These are phyloP conservation scores for Acipenser ruthenus DNA, from an alignment of 2,797 vertebrate genomes.

Conservation along the genomic window DNA sequence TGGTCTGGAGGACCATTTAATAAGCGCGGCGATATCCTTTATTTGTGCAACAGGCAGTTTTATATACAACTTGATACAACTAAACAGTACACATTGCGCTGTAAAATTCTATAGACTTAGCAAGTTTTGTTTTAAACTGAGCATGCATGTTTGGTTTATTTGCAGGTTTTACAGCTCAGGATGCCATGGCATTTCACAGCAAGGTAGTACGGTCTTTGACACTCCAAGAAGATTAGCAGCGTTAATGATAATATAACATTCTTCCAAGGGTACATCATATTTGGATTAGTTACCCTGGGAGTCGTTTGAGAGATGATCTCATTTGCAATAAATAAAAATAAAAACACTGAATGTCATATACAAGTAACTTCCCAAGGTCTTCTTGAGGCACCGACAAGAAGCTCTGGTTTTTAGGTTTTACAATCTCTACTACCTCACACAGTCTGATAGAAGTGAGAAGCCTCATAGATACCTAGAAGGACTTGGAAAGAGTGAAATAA, in stretches of 20 bases:
- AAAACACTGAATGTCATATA: background rate
- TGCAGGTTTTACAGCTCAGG: background rate
- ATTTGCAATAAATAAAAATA: background rate
- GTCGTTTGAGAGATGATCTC: background rate
- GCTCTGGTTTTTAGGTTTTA: background rate
- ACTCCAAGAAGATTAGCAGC: background rate
- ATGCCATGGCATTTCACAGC: background rate
- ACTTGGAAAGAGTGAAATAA: no score
- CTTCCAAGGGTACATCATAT: background rate
- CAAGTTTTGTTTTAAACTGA: background rate
- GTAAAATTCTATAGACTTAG: background rate
- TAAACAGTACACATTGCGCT: no score
- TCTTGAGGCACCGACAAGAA: background rate
- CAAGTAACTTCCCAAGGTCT: constrained; percentile 1
- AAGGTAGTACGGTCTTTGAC: background rate
- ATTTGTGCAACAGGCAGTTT: no score
- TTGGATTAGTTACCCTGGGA: background rate
- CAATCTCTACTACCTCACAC: background rate
- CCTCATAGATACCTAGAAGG: background rate
- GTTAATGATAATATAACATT: background rate
- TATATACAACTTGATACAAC: no score
- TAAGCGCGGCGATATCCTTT: no score
- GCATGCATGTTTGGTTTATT: no score
- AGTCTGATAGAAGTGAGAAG: background rate
- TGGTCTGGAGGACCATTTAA: no score